Percentiles rank a stretch among this genome's conserved stretches.
These are phyloP conservation scores for Eudyptes chrysolophus DNA, from an alignment of 2,113 vertebrate genomes.

Conservation along the genomic window DNA sequence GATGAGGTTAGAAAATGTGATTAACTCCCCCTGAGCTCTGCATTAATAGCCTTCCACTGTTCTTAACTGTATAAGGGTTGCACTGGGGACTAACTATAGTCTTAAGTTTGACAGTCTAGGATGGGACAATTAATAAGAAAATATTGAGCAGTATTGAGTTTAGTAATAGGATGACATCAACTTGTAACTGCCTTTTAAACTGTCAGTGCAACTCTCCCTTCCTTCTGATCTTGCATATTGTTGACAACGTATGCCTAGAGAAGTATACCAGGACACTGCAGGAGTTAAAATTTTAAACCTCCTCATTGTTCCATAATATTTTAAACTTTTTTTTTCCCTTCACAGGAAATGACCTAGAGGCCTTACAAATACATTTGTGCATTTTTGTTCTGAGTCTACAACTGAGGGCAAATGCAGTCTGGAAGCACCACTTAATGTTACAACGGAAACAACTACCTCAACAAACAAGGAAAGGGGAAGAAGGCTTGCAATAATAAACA, in stretches of 20 bases:
- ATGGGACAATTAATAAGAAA: not conserved
- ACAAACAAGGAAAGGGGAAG: conserved; percentile 76
- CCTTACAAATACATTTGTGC: conserved; percentile 91
- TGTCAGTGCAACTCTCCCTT: not conserved
- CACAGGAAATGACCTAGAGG: conserved; percentile 97
- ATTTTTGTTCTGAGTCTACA: conserved; percentile 82
- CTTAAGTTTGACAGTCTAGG: not conserved
- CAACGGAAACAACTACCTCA: conserved; percentile 93
- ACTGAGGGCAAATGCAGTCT: conserved; percentile 77
- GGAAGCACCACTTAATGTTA: conserved; percentile 85
- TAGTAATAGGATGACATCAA: not conserved
- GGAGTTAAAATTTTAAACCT: conserved; percentile 54
- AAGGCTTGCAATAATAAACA: conserved; percentile 77
- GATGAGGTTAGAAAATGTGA: not conserved
- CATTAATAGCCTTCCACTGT: not conserved
- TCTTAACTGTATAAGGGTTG: not conserved
- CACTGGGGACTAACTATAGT: not conserved
- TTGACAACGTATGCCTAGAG: not conserved
- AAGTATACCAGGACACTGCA: not conserved
- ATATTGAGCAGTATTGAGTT: not conserved
- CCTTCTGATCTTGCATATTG: not conserved
- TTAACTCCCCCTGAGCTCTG: not conserved
- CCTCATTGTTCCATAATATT: conserved; percentile 61
- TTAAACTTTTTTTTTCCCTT: conserved; percentile 33
- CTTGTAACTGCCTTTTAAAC: not conserved